Conservation (phyloP, 2,888 invertebrate genomes). For the Platycnemis pennipes region DNA sequence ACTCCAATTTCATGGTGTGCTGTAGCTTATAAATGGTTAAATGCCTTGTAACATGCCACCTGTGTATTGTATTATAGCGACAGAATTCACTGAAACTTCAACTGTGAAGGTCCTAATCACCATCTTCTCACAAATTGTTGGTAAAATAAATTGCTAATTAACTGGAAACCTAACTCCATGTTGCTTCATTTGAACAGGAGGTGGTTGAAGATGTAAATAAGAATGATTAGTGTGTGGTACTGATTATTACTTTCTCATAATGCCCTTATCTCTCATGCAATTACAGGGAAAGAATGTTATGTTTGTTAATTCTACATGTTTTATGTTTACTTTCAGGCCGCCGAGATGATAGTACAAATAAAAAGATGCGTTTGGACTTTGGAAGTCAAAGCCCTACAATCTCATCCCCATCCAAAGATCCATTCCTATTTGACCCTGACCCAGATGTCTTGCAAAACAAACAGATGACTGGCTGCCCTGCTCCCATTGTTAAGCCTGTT, state of each 20-base stretch:
- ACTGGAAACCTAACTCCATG: too few species aligned
- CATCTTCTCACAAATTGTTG: too few species aligned
- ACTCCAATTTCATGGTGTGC: too few species aligned
- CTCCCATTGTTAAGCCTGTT: slow-evolving; percentile 82
- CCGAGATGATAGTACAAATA: slow-evolving; percentile 77
- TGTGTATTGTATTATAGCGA: too few species aligned
- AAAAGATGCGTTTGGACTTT: slow-evolving; percentile 77
- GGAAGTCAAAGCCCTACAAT: slow-evolving; percentile 77
- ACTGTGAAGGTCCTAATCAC: too few species aligned
- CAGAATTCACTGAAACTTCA: too few species aligned
- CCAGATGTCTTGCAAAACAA: slow-evolving; percentile 71
- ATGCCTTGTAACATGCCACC: too few species aligned
- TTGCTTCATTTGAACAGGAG: too few species aligned
- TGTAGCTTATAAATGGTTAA: too few species aligned
- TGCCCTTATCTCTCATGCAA: not conserved
- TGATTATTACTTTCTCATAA: not conserved
- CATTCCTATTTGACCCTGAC: slow-evolving; percentile 78
- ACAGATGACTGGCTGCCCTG: slow-evolving; percentile 75
- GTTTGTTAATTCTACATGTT: slow-evolving; percentile 47
- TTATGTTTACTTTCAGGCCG: slow-evolving; percentile 75
- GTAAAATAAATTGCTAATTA: too few species aligned
- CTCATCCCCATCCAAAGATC: slow-evolving; percentile 75
- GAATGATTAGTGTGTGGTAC: not conserved
- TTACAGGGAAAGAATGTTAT: slow-evolving; percentile 19
- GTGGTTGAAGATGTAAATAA: too few species aligned